Evolutionary conservation across 1,140 invertebrate genomes (phyloP).

Genomic region (Caenorhabditis briggsae): DNA sequence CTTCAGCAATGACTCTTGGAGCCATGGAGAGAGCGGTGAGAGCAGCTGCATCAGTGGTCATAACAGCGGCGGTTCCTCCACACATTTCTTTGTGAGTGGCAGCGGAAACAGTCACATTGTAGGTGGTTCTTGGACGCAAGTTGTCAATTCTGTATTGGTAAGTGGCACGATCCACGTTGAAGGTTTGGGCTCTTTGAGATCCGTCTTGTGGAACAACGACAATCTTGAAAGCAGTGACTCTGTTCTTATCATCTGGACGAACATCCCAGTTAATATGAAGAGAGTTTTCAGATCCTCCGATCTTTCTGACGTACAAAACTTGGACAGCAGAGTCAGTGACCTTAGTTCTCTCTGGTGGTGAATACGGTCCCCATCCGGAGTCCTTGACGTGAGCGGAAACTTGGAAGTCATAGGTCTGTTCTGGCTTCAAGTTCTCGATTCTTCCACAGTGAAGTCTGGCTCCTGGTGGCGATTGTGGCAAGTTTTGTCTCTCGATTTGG

Average conservation of each 20-base stretch:
- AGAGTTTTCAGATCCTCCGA: constrained; percentile 69
- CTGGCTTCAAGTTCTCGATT: constrained; percentile 73
- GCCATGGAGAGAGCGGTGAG: constrained; percentile 68
- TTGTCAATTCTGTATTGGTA: constrained; percentile 75
- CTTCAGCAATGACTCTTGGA: constrained; percentile 75
- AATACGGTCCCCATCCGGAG: constrained; percentile 73
- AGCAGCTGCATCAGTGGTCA: constrained; percentile 74
- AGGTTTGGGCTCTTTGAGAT: constrained; percentile 70
- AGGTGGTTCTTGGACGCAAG: constrained; percentile 71
- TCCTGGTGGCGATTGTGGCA: constrained; percentile 73
- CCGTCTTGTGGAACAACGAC: constrained; percentile 73
- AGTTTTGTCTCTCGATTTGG: constrained; percentile 72
- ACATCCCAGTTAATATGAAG: constrained; percentile 74
- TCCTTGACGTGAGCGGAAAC: constrained; percentile 70
- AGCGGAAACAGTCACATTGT: constrained; percentile 77
- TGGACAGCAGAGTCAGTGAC: constrained; percentile 69
- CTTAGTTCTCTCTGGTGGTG: constrained; percentile 67
- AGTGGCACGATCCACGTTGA: constrained; percentile 75
- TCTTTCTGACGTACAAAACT: constrained; percentile 70
- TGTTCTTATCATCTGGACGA: constrained; percentile 67
- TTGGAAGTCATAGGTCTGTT: constrained; percentile 75
- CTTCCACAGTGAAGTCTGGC: constrained; percentile 73
- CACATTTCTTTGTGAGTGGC: constrained; percentile 68
- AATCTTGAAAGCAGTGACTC: constrained; percentile 75
- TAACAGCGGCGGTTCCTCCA: constrained; percentile 70